These are phyloP conservation scores for Zaprionus lineosus DNA, from an alignment of 2,888 invertebrate species.

Conservation along the genomic window DNA sequence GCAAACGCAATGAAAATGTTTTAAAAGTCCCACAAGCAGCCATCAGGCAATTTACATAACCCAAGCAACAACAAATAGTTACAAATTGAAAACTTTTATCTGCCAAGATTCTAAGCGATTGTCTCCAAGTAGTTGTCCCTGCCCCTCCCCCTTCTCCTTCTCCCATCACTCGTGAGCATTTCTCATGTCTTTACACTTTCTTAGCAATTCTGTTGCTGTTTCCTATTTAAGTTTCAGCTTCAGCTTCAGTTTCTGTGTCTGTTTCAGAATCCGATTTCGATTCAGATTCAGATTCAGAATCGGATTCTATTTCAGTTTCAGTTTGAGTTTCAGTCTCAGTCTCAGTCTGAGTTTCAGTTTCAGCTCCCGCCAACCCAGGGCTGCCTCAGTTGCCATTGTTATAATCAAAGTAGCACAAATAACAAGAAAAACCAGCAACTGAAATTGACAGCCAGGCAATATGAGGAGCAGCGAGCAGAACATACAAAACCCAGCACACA, in stretches of 20 bases:
- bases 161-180: background rate
- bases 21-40: slow-evolving; percentile 50
- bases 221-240: background rate
- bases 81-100: slow-evolving; percentile 75
- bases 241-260: slow-evolving; percentile 16
- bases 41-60: slow-evolving; percentile 71
- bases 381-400: slow-evolving; percentile 58
- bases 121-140: slow-evolving; percentile 39
- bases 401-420: slow-evolving; percentile 74
- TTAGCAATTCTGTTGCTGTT: background rate
- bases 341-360: slow-evolving; percentile 20
- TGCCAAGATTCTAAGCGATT: slow-evolving; percentile 77
- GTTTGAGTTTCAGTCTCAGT: slow-evolving; percentile 9
- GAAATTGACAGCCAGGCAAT: slow-evolving; percentile 43
- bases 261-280: slow-evolving; percentile 14
- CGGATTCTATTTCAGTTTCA: background rate
- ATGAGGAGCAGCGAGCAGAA: slow-evolving; percentile 38
- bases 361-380: slow-evolving; percentile 25
- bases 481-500: slow-evolving; percentile 36
- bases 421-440: slow-evolving; percentile 63
- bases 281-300: no score
- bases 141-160: background rate
- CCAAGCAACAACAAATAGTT: slow-evolving; percentile 77
- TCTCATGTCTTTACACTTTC: no score
- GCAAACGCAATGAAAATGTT: slow-evolving; percentile 64